These are phyloP conservation scores for Benitochromis conjunctus DNA, from an alignment of 2,113 vertebrate species.

Conservation along the genomic window DNA sequence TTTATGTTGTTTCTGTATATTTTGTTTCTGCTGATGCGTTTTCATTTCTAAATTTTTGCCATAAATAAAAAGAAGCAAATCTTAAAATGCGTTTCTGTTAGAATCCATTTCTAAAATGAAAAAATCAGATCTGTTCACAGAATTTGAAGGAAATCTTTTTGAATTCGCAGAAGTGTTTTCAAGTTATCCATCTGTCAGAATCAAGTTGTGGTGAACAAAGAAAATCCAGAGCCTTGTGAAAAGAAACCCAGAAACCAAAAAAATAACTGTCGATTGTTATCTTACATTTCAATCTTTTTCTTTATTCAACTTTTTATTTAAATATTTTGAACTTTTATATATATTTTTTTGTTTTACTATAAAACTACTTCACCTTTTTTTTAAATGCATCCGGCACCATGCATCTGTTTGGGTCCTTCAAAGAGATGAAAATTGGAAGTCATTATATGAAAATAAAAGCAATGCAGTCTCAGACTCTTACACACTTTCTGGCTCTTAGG, in stretches of 20 bases:
- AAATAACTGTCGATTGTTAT: background rate
- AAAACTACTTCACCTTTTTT: background rate
- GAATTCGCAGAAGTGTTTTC: background rate
- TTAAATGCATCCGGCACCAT: background rate
- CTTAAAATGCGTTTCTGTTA: background rate
- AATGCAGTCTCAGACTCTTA: background rate
- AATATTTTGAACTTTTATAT: background rate
- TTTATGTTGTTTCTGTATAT: background rate
- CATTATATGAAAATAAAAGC: slow-evolving; percentile 17
- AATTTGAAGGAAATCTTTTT: background rate
- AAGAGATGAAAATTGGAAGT: background rate
- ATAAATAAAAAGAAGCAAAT: background rate
- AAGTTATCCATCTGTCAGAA: background rate
- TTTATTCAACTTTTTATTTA: background rate
- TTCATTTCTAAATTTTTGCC: background rate
- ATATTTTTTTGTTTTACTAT: background rate
- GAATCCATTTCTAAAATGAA: background rate
- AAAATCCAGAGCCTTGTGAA: background rate
- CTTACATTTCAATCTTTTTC: background rate
- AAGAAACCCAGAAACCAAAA: background rate
- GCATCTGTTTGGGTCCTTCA: background rate
- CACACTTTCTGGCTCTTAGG: background rate
- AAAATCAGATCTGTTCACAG: background rate
- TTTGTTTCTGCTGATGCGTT: background rate
- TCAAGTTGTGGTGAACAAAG: background rate